Base-by-base conservation (phyloP, 1,140 invertebrate species). In the Aphelinus certus region DNA sequence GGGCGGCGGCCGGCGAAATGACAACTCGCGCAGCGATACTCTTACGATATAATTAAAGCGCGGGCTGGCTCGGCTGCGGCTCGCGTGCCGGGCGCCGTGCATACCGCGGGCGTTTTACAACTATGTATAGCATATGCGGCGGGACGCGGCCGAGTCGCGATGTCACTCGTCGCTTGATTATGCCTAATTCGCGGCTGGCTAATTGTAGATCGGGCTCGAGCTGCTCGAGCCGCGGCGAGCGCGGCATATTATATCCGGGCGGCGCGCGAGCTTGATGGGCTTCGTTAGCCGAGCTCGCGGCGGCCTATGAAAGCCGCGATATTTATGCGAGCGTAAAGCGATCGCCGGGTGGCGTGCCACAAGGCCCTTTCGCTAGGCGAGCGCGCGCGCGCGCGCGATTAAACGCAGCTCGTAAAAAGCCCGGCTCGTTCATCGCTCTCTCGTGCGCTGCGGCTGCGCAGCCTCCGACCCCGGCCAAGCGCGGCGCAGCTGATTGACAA, bases 361-460 rank as follows among this genome's bases (percentile, higher is more conserved):
- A 74, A 67, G 72, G 48, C 48, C 49, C 60, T 65, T 65, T 72
- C 53, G 71, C 71, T 71, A 71, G 61, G 42, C 26, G 10, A 26
- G 42, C 57, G 42, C 58, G 42, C 42, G 3, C 6, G n/a, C 3
- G 73, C 66, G 46, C 57, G 62, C 72, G 72, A 74, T 74, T 69
- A 74, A 74, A 74, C 73, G 73, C 65, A 26, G 26, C 73, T 74
- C 73, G 73, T 74, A 74, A 74, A 74, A 74, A 74, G 73, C n/a
- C 53, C 7, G 45, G 55, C 7, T 63, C n/a, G 49, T 61, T 60
- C 48, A 6, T 70, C 57, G 7, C 45, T 42, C 45, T 42, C 6
- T 68, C 66, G 26, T 43, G 53, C 47, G 10, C 26, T 26, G 26
- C 26, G 26, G 26, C 26, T 26, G 26, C 26, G 26, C 26, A 26